Percentiles rank a stretch among this genome's conserved stretches.
Conservation (phyloP, 1,140 invertebrate genomes). For the Drosophila orena region DNA sequence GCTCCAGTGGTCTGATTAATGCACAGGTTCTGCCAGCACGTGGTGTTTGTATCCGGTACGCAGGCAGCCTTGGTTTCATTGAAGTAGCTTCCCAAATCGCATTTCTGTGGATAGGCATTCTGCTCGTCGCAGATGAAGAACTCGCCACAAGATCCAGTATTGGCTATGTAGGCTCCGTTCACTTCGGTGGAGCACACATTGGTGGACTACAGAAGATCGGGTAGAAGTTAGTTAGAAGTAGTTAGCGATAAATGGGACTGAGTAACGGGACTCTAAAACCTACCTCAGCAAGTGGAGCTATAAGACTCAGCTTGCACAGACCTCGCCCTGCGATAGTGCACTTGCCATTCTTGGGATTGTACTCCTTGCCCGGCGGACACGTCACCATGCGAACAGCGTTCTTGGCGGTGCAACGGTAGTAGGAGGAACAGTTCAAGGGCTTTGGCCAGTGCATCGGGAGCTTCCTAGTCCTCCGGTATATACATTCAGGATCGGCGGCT, state of each 20-base stretch:
- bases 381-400: conserved; percentile 51
- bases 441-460: conserved; percentile 72
- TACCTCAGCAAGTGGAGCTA: conserved; percentile 52
- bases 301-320: conserved; percentile 62
- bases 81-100: conserved; percentile 56
- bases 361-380: conserved; percentile 66
- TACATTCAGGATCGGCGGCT: conserved; percentile 76
- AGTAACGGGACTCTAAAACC: background rate
- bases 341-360: conserved; percentile 69
- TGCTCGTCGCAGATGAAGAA: conserved; percentile 69
- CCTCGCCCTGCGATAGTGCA: conserved; percentile 55
- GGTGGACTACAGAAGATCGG: conserved; percentile 9
- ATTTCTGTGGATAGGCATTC: conserved; percentile 59
- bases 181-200: conserved; percentile 63
- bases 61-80: conserved; percentile 39
- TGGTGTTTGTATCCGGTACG: conserved; percentile 27
- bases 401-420: conserved; percentile 70
- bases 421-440: conserved; percentile 62
- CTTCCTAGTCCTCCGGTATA: conserved; percentile 67
- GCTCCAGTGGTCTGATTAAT: conserved; percentile 19
- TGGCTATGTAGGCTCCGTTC: conserved; percentile 56
- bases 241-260: background rate
- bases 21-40: conserved; percentile 69
- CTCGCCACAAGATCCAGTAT: conserved; percentile 47
- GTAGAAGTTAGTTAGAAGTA: too few relatives aligned